Conservation (phyloP, 1,140 invertebrate species). For the Odontomachus brunneus region DNA sequence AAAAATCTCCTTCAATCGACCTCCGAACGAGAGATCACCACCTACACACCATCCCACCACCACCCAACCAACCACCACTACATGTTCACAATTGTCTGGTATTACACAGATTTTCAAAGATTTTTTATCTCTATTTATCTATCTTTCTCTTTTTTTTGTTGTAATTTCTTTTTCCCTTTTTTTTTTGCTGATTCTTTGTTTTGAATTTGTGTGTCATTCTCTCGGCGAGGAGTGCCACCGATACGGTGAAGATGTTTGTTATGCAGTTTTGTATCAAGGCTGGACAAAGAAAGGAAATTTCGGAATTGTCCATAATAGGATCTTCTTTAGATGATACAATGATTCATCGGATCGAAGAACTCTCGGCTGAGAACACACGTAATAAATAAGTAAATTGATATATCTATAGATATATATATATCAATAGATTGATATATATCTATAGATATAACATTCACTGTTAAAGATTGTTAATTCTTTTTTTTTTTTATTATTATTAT, state of each 20-base stretch:
- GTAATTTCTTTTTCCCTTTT: constrained; percentile 52
- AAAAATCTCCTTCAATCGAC: constrained; percentile 53
- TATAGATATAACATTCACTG: constrained; percentile 70
- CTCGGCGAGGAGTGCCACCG: constrained; percentile 51
- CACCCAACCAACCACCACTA: constrained; percentile 83
- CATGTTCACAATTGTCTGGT: constrained; percentile 85
- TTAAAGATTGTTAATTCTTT: constrained; percentile 67
- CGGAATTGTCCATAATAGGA: not conserved
- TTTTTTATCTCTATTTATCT: constrained; percentile 80
- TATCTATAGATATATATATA: constrained; percentile 34
- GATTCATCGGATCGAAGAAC: constrained; percentile 65
- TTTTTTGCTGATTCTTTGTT: constrained; percentile 31
- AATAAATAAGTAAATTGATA: constrained; percentile 57
- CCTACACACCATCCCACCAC: constrained; percentile 85
- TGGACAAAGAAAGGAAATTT: not conserved
- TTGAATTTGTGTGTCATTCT: constrained; percentile 26
- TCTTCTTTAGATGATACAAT: constrained; percentile 1
- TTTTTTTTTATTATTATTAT: constrained; percentile 39
- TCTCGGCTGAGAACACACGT: constrained; percentile 58
- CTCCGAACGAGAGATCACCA: constrained; percentile 77
- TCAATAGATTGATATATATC: constrained; percentile 30
- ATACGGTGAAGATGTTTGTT: constrained; percentile 20
- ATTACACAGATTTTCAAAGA: constrained; percentile 84
- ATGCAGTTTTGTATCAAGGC: not conserved
- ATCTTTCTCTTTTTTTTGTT: constrained; percentile 54